A percentile compares a stretch with the other conserved stretches of the same genome.
Conservation (phyloP, 2,888 invertebrate genomes). For the Nomada hirtipes region DNA sequence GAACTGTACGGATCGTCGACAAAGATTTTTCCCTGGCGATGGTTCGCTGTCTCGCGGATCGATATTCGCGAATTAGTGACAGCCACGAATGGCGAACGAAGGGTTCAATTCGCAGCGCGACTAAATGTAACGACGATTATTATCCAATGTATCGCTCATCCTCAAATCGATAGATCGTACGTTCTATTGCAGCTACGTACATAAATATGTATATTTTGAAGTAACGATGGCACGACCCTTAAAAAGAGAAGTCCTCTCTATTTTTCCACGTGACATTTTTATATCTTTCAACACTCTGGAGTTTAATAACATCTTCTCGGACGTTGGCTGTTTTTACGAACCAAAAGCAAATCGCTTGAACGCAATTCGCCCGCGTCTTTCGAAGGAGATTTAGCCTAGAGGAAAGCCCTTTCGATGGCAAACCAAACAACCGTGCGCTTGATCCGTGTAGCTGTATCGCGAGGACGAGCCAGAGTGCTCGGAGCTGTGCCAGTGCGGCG, state of each 20-base stretch:
- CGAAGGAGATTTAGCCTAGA: neutral
- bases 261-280: no score
- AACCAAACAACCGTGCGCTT: neutral
- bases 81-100: neutral
- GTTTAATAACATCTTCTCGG: neutral
- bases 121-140: conserved; percentile 27
- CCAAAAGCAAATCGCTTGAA: neutral
- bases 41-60: conserved; percentile 4
- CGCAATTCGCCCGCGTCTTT: neutral
- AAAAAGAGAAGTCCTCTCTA: no score
- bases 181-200: neutral
- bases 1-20: neutral
- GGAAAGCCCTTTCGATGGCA: no score
- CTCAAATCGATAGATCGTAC: neutral
- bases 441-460: conserved; percentile 88
- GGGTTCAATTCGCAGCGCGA: conserved; percentile 14
- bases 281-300: no score
- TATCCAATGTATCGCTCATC: conserved; percentile 7
- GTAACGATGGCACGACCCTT: neutral
- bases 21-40: neutral
- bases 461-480: conserved; percentile 96
- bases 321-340: neutral
- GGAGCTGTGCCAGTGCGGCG: conserved; percentile 94
- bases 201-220: neutral
- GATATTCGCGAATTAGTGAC: conserved; percentile 26